Evolutionary conservation across 2,113 vertebrate species (phyloP).

Genomic region (Terrapene triunguis): DNA sequence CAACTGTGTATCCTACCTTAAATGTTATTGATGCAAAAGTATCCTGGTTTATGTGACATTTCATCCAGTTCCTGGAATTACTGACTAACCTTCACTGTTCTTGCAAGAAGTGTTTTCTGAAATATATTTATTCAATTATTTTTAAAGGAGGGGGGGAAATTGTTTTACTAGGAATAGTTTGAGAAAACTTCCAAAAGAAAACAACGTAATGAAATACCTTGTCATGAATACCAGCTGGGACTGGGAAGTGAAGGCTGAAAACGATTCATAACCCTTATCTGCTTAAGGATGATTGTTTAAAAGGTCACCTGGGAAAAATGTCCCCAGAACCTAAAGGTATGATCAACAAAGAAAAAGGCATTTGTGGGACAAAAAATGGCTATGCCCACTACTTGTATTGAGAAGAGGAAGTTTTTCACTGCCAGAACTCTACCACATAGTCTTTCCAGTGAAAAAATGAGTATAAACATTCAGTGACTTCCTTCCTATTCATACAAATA

Average conservation of each 20-base stretch:
- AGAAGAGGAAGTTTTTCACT: neutral
- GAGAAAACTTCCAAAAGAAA: slow-evolving; percentile 23
- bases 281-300: slow-evolving; percentile 33
- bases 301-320: slow-evolving; percentile 43
- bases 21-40: neutral
- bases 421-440: neutral
- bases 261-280: slow-evolving; percentile 60
- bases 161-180: neutral
- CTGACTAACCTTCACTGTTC: neutral
- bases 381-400: neutral
- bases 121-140: neutral
- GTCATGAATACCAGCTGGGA: slow-evolving; percentile 36
- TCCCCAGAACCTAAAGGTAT: neutral
- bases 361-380: neutral
- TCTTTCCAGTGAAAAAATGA: neutral
- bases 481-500: neutral
- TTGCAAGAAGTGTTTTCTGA: neutral
- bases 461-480: neutral
- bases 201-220: slow-evolving; percentile 17
- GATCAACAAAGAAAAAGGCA: neutral
- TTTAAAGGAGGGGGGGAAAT: fast-evolving
- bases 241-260: slow-evolving; percentile 35
- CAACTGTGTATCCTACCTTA: neutral
- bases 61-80: neutral
- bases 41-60: neutral